phyloP scores from a whole-genome alignment of 2,888 invertebrate genomes.

The Eutolmus rufibarbis region DNA sequence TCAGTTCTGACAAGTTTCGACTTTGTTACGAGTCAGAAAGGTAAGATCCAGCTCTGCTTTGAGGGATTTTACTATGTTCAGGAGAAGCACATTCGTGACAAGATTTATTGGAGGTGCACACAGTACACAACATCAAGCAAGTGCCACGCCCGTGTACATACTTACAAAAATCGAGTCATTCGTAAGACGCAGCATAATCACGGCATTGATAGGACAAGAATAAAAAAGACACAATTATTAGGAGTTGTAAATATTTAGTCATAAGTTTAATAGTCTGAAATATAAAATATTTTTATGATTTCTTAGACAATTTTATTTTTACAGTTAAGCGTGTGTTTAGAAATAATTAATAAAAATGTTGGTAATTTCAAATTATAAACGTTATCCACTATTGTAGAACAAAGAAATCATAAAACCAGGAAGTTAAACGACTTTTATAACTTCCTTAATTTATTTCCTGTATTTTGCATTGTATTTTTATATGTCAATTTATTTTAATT shows the following conservation, averaged over 20 bases:
- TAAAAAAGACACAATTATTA: constrained; percentile 29
- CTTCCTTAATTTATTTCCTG: not conserved
- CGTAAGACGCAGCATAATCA: constrained; percentile 58
- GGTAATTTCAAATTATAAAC: not conserved
- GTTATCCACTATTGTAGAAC: not conserved
- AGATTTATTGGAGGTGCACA: constrained; percentile 62
- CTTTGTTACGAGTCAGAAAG: constrained; percentile 58
- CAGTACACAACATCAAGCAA: constrained; percentile 58
- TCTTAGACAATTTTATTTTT: not conserved
- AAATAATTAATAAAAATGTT: not conserved
- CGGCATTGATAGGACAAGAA: constrained; percentile 46
- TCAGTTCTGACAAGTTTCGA: constrained; percentile 22
- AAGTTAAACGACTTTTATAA: not conserved
- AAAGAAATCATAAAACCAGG: not conserved
- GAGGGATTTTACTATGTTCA: constrained; percentile 58
- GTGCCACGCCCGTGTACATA: constrained; percentile 60
- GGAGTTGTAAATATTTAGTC: not conserved
- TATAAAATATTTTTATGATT: not conserved
- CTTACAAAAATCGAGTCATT: constrained; percentile 54
- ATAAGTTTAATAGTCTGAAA: not conserved
- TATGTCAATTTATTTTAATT: not conserved
- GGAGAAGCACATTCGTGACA: constrained; percentile 57
- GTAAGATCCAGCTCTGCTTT: constrained; percentile 55
- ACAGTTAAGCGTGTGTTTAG: not conserved
- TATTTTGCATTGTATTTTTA: not conserved